These are phyloP conservation scores for Echeneis naucrates DNA, from an alignment of 2,797 vertebrate species.

Conservation along the genomic window DNA sequence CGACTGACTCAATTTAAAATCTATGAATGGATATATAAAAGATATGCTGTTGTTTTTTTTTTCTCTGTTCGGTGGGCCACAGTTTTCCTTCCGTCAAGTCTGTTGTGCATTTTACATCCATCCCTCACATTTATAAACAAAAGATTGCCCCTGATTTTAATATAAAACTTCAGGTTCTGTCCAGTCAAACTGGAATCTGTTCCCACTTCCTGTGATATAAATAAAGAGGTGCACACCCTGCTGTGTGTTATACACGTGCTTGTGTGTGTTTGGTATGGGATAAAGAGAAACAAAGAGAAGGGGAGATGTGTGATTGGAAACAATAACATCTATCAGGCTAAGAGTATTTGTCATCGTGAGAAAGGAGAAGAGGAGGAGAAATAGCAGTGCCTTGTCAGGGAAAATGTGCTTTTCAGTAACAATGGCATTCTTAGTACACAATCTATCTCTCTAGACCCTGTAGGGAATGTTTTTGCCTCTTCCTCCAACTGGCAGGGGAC, in stretches of 20 bases:
- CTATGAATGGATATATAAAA: slow-evolving; percentile 8
- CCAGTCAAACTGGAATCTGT: slow-evolving; percentile 28
- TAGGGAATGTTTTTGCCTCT: slow-evolving; percentile 72
- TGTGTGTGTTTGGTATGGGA: slow-evolving; percentile 42
- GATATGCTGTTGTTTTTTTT: slow-evolving; percentile 9
- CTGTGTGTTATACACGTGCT: slow-evolving; percentile 24
- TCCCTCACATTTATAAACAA: slow-evolving; percentile 26
- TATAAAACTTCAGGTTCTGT: slow-evolving; percentile 29
- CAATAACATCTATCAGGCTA: slow-evolving; percentile 72
- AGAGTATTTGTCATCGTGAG: slow-evolving; percentile 70
- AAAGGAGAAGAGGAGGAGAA: slow-evolving; percentile 65
- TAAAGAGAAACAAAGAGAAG: slow-evolving; percentile 47
- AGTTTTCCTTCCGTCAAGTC: slow-evolving; percentile 7
- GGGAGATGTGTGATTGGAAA: slow-evolving; percentile 67
- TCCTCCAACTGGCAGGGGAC: slow-evolving; percentile 73
- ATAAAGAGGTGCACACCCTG: slow-evolving; percentile 4
- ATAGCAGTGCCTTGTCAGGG: slow-evolving; percentile 70
- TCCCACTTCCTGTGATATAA: slow-evolving; percentile 39
- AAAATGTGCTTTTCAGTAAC: slow-evolving; percentile 80
- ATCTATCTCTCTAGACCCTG: slow-evolving; percentile 71
- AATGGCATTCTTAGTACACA: slow-evolving; percentile 70
- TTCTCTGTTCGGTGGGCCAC: slow-evolving; percentile 11
- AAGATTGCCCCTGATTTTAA: slow-evolving; percentile 29
- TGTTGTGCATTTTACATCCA: slow-evolving; percentile 32
- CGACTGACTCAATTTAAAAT: neutral